These are phyloP conservation scores for Hypocryptadius cinnamomeus DNA, from an alignment of 2,113 vertebrate species.

Conservation along the genomic window DNA sequence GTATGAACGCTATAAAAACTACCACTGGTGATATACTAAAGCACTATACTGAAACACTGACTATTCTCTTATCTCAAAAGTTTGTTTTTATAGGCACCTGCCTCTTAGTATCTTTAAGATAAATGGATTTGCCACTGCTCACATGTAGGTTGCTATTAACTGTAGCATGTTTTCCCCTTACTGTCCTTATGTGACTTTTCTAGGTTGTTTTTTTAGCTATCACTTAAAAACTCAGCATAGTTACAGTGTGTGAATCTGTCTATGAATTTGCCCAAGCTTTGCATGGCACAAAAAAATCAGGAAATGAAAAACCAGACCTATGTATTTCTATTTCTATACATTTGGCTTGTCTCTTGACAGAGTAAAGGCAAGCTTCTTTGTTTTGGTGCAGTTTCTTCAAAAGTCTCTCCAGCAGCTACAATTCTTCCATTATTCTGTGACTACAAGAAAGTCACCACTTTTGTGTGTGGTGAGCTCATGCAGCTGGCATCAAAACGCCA, in stretches of 20 bases:
- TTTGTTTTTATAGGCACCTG: neutral
- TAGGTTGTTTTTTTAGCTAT: neutral
- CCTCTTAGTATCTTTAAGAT: neutral
- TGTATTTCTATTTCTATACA: neutral
- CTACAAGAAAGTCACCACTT: neutral
- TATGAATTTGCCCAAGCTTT: neutral
- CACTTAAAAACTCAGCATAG: neutral
- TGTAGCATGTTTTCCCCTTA: neutral
- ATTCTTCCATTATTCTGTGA: neutral
- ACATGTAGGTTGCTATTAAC: neutral
- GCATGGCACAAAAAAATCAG: neutral
- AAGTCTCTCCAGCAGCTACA: neutral
- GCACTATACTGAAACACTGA: neutral
- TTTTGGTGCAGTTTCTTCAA: neutral
- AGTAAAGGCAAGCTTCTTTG: neutral
- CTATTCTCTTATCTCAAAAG: neutral
- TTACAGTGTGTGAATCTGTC: neutral
- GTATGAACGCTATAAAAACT: neutral
- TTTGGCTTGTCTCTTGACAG: neutral
- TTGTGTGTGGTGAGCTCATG: neutral
- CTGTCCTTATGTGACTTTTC: neutral
- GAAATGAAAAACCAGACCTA: neutral
- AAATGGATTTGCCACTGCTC: neutral
- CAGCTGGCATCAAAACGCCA: neutral
- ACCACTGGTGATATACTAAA: neutral